Percentiles rank a stretch among this genome's conserved stretches.
These are phyloP conservation scores for Pachliopta kotzebuea DNA, from an alignment of 2,888 invertebrate species.

Conservation along the genomic window DNA sequence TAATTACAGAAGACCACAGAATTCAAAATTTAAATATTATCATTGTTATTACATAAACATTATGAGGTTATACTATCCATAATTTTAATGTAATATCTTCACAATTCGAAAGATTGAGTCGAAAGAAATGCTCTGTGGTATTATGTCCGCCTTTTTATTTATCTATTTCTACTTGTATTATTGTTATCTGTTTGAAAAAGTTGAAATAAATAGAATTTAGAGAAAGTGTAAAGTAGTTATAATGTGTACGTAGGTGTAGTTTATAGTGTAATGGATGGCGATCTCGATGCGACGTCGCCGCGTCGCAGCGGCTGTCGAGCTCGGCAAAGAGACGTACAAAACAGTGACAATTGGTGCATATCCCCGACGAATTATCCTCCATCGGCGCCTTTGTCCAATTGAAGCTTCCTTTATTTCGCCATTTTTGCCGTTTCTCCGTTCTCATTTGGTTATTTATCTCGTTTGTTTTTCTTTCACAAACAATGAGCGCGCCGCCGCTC, in stretches of 20 bases:
- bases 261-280: slow-evolving; percentile 47
- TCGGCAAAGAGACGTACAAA: slow-evolving; percentile 65
- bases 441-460: slow-evolving; percentile 80
- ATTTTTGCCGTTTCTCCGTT: slow-evolving; percentile 78
- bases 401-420: slow-evolving; percentile 75
- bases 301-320: slow-evolving; percentile 45
- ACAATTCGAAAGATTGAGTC: no score
- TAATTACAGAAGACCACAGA: no score
- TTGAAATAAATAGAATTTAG: neutral
- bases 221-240: neutral
- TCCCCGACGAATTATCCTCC: slow-evolving; percentile 75
- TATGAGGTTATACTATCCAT: no score
- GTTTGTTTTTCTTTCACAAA: slow-evolving; percentile 59
- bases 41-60: no score
- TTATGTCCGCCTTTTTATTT: no score
- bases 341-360: slow-evolving; percentile 80
- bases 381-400: slow-evolving; percentile 79
- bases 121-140: no score
- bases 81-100: no score
- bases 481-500: slow-evolving; percentile 57
- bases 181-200: neutral
- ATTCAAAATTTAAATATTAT: no score
- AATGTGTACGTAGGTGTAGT: slow-evolving; percentile 9
- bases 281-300: slow-evolving; percentile 36
- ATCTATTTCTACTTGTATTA: no score